Evolutionary conservation across 2,797 vertebrate genomes (phyloP).

Genomic region (Tapirus indicus): DNA sequence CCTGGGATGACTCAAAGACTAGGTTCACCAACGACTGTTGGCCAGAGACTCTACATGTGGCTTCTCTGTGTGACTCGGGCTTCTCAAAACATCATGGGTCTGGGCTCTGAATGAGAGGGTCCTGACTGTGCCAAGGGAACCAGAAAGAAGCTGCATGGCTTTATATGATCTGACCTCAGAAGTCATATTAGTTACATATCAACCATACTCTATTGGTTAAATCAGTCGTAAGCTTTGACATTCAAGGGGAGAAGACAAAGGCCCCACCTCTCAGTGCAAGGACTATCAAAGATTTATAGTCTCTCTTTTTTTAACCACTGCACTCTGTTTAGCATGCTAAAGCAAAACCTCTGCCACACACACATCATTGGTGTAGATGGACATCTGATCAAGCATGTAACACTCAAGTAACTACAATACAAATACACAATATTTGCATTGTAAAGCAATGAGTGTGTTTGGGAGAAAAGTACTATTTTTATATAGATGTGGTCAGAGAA

Average conservation of each 20-base stretch:
- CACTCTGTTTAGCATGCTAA: background rate
- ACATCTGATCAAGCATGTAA: background rate
- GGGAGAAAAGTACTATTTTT: background rate
- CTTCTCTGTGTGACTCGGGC: background rate
- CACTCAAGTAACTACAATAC: background rate
- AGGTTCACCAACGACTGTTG: background rate
- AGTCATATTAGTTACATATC: background rate
- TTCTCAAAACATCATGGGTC: background rate
- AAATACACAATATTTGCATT: background rate
- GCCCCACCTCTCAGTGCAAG: background rate
- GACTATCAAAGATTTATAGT: background rate
- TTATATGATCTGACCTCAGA: background rate
- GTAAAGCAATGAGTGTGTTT: background rate
- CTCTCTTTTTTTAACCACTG: background rate
- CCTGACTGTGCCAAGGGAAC: background rate
- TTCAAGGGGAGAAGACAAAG: background rate
- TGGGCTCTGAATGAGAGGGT: background rate
- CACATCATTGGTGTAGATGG: background rate
- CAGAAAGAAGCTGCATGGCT: background rate
- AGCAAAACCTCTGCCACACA: background rate
- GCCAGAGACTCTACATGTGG: background rate
- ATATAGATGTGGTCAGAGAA: background rate
- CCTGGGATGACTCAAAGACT: background rate
- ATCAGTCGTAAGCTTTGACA: background rate
- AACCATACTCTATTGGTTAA: background rate